Evolutionary conservation across 2,797 vertebrate genomes (phyloP).

Genomic region (Streptopelia turtur): DNA sequence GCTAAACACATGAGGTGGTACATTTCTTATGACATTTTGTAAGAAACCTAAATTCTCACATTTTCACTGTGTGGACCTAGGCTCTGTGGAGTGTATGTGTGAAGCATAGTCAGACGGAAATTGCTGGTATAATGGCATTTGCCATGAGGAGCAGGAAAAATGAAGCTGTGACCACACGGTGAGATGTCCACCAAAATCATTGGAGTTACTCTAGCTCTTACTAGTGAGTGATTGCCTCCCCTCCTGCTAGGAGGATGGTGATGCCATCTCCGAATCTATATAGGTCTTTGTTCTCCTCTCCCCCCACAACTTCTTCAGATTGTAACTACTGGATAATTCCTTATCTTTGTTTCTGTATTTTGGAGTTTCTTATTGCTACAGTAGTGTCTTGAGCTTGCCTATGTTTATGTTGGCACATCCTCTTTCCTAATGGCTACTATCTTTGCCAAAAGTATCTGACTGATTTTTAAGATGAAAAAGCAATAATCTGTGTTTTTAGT

Average conservation of each 20-base stretch:
- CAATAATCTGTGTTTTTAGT: not conserved
- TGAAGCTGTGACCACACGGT: accelerated
- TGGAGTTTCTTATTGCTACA: not conserved
- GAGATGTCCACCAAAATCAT: not conserved
- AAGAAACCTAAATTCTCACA: not conserved
- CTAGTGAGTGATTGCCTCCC: not conserved
- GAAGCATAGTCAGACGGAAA: not conserved
- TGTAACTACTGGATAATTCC: not conserved
- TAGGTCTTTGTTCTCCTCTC: not conserved
- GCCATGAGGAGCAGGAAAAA: not conserved
- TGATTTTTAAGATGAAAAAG: not conserved
- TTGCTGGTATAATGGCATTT: not conserved
- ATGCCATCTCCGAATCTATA: not conserved
- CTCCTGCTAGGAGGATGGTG: not conserved
- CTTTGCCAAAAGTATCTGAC: not conserved
- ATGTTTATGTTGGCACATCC: not conserved
- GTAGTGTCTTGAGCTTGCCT: not conserved
- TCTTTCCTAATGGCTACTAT: not conserved
- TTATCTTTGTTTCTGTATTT: not conserved
- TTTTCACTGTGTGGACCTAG: not conserved
- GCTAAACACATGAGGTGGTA: not conserved
- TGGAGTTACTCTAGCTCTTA: not conserved
- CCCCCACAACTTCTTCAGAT: accelerated
- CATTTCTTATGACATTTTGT: not conserved
- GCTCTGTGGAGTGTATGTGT: not conserved